phyloP scores from a whole-genome alignment of 2,888 invertebrate genomes.

The Linyphia triangularis region DNA sequence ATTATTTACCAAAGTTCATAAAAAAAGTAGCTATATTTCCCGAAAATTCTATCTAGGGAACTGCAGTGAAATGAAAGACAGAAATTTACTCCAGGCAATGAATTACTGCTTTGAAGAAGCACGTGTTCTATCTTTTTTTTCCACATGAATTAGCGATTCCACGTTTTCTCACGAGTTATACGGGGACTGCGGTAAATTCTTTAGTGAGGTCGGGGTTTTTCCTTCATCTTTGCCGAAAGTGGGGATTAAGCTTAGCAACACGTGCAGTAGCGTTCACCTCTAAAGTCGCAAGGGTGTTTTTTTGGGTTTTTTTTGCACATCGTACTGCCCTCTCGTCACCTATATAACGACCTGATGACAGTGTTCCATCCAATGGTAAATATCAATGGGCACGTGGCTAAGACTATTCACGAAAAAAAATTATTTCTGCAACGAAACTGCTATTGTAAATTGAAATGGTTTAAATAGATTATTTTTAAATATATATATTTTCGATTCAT shows the following conservation, averaged over 20 bases:
- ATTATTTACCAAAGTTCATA: too few relatives aligned
- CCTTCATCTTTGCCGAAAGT: slow-evolving; percentile 64
- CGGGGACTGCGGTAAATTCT: slow-evolving; percentile 35
- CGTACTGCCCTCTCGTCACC: slow-evolving; percentile 40
- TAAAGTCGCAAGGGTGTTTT: background rate
- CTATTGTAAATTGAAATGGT: too few relatives aligned
- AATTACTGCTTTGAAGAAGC: too few relatives aligned
- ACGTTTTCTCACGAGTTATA: slow-evolving; percentile 24
- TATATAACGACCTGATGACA: slow-evolving; percentile 48
- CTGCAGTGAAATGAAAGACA: too few relatives aligned
- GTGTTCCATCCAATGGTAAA: slow-evolving; percentile 37
- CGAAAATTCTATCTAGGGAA: too few relatives aligned
- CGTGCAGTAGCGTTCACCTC: slow-evolving; percentile 46
- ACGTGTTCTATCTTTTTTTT: background rate
- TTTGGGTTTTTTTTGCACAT: background rate
- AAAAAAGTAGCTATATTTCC: too few relatives aligned
- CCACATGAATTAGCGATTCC: background rate
- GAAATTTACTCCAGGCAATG: too few relatives aligned
- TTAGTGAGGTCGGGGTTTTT: background rate
- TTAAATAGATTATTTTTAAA: too few relatives aligned
- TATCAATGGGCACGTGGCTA: too few relatives aligned
- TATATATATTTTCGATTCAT: too few relatives aligned
- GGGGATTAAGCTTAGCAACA: slow-evolving; percentile 52
- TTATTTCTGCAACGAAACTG: too few relatives aligned
- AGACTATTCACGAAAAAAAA: too few relatives aligned